Base-by-base conservation (phyloP, 2,797 vertebrate genomes). In the Pyrocephalus nanus region DNA sequence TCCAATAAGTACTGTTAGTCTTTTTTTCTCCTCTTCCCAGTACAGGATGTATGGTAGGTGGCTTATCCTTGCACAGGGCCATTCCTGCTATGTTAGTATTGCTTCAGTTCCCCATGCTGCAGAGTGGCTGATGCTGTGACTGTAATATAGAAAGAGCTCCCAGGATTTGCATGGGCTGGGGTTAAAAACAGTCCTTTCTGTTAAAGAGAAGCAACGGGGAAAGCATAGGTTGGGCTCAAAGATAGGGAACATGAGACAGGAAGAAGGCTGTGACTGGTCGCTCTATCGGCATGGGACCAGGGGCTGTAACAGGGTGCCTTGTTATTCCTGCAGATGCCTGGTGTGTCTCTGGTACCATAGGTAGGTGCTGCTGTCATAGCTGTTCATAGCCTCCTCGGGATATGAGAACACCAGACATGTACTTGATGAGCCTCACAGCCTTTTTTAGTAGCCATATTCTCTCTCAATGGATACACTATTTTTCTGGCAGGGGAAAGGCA, bases 141-240 rank as follows among this genome's bases (percentile, higher is more conserved):
- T 50, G 2, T 32, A 30, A 29, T 8, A 5, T 3, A 62, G 50
- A 30, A 45, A 55, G 57, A 86, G 21, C 43, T 91, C 30, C 23
- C 25, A 14, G 71, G 57, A 22, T 74, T 36, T 83, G 32, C 0
- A 0, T 19, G 45, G 60, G 47, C 30, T 6, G 7, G 26, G 45
- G 62, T 82, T 80, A 42, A 86, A 85, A 64, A 2, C 34, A 13
- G 43, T 29, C n/a, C 36, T 60, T 76, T 74, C 38, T 61, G 38
- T 27, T 75, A 21, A 48, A 57, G 50, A 53, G n/a, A 67, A 66
- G 47, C 51, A 43, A 40, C 2, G 7, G 61, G 7, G 25, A 51
- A 55, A 53, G 60, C 7, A 13, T 0, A 0, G 50, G 12, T 0
- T 0, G 4, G 43, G 40, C 27, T 32, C 1, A 1, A 11, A 25